Percentiles rank a stretch among this genome's conserved stretches.
Conservation (phyloP, 2,113 vertebrate species). For the Eurystomus gularis region DNA sequence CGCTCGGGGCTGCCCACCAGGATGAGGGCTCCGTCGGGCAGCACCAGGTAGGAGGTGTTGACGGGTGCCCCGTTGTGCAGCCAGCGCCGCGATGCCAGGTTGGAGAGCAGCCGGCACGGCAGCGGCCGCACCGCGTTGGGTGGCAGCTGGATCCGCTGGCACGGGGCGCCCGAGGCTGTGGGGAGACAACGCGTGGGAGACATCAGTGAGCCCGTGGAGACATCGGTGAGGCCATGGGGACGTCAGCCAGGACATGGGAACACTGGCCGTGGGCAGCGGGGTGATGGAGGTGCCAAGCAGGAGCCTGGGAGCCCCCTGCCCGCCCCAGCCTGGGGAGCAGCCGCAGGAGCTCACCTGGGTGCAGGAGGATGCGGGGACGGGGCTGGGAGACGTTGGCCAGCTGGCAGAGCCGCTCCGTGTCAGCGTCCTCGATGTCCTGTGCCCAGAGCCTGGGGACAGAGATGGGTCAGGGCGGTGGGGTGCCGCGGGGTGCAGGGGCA, state of each 20-base stretch:
- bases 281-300: rapidly evolving
- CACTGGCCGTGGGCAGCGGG: too few species aligned
- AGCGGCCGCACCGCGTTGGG: conserved; percentile 84
- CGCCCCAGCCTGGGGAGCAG: too few species aligned
- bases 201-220: rapidly evolving
- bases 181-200: not conserved
- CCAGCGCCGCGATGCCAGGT: conserved; percentile 87
- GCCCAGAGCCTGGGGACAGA: conserved; percentile 78
- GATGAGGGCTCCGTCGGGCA: conserved; percentile 85
- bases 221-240: too few species aligned
- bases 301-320: not conserved
- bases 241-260: too few species aligned
- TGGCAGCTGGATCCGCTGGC: conserved; percentile 80
- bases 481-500: rapidly evolving
- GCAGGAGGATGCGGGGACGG: conserved; percentile 20
- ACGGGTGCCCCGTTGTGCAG: conserved; percentile 70
- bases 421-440: conserved; percentile 85
- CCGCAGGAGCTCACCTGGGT: conserved; percentile 49
- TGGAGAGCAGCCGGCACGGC: conserved; percentile 87
- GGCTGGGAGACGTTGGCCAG: conserved; percentile 39
- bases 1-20: conserved; percentile 83
- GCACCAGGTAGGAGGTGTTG: conserved; percentile 80
- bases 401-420: conserved; percentile 72
- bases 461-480: not conserved
- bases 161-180: conserved; percentile 60